Conservation (phyloP, 2,797 vertebrate genomes). For the Pseudomugil tenellus region DNA sequence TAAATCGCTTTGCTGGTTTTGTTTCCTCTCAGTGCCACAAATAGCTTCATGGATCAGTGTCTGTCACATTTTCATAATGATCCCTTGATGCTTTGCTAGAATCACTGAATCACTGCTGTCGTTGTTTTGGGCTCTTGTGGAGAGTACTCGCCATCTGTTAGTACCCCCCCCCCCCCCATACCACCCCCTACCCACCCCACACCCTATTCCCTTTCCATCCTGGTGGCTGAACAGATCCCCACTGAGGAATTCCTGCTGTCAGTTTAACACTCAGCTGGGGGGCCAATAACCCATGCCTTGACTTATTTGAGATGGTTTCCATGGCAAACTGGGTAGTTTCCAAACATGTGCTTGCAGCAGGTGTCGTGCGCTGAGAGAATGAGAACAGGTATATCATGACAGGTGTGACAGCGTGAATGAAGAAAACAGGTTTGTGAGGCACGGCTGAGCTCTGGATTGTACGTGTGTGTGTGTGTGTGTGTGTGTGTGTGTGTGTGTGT, state of each 20-base stretch:
- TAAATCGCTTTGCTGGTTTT: slow-evolving; percentile 44
- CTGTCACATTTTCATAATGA: slow-evolving; percentile 55
- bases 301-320: slow-evolving; percentile 26
- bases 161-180: no score
- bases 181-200: no score
- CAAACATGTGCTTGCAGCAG: neutral
- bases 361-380: slow-evolving; percentile 5
- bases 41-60: slow-evolving; percentile 45
- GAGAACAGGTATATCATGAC: slow-evolving; percentile 53
- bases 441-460: slow-evolving; percentile 17
- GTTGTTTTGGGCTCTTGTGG: slow-evolving; percentile 22
- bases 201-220: neutral
- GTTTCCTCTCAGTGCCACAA: slow-evolving; percentile 35
- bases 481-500: no score
- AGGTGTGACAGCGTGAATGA: slow-evolving; percentile 24
- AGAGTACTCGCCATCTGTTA: slow-evolving; percentile 55
- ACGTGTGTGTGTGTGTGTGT: neutral
- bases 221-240: slow-evolving; percentile 25
- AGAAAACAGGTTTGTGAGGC: slow-evolving; percentile 1
- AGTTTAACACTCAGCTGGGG: slow-evolving; percentile 34
- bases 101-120: slow-evolving; percentile 18
- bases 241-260: slow-evolving; percentile 40
- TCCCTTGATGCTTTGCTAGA: slow-evolving; percentile 17
- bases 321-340: slow-evolving; percentile 24
- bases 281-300: slow-evolving; percentile 35